Evolutionary conservation across 2,113 vertebrate genomes (phyloP), one percentile per base, ranked within the genome.

Genomic region (Cheirogaleus medius): DNA sequence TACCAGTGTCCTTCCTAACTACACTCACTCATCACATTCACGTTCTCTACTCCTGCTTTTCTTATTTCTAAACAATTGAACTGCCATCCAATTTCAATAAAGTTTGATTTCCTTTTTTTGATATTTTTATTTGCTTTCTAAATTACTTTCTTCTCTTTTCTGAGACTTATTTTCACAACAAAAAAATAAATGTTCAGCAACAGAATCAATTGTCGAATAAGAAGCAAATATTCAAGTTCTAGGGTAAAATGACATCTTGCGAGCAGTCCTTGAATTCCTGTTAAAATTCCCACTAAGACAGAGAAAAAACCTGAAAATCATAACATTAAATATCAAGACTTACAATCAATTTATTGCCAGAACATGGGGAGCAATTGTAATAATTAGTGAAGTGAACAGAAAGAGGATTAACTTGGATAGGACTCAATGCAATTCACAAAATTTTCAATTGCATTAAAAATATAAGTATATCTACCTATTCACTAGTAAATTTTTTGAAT

Each of bases 171-270:
- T 93, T 81, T 66, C 7, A 9, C 68, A 93, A 56, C 14, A n/a
- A 87, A 76, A 77, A 56, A 52, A 18, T 52, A 81, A 90, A 39
- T 77, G 20, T 85, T 97, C 37, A 89, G 20, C 37, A 83, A 90
- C 5, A 73, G 29, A 29, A 54, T 49, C 23, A 42, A 20, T 82
- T 89, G 42, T 74, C 27, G 93, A 85, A 76, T 93, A 80, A 71
- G 11, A 88, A 90, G 44, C 20, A 87, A n/a, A 88, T 91, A 88
- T 71, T 86, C 47, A 91, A 89, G 7, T 91, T 94, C 78, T 71
- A 37, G n/a, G 34, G 7, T 94, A 69, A 96, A 97, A 94, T 73
- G 52, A 42, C 29, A 80, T 90, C 25, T 73, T 85, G 54, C 49
- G 12, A 90, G 0, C 21, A 47, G 8, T 25, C 8, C 20, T 5